Base-by-base conservation (phyloP, 2,888 invertebrate genomes). In the Leuctra nigra region DNA sequence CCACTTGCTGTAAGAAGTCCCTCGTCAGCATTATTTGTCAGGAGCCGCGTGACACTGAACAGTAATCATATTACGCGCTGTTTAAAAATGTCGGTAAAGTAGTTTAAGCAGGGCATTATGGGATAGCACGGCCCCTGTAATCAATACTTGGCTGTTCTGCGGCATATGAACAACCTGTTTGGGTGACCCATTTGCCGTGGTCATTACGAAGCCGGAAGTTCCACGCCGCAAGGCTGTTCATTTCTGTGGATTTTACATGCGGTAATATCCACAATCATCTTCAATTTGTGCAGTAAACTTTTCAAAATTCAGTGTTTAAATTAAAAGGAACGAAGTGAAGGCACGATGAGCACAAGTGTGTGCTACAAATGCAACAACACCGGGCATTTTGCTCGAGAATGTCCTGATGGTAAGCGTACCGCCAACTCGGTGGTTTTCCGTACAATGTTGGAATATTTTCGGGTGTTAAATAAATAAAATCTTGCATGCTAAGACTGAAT, bases 331-430 rank as follows among this genome's bases (percentile, higher is more conserved):
- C 6, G 11, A 29, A 29, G 6, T 29, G 6, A n/a, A n/a, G 29
- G 11, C 18, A 44, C 20, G 11, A 87, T 87, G 87, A 87, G 87
- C 84, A 84, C 87, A 70, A 86, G 84, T 75, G 84, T 86, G 70
- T 93, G 92, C 77, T 93, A 91, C 78, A 91, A 91, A 77, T 93
- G 92, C 75, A 91, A 89, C 77, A 85, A 90, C 72, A 85, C 87
- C 70, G 95, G 95, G 66, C 95, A 95, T 75, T 90, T 92, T 73
- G 93, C 94, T 70, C 84, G 94, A 66, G 95, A 95, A 75, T 95
- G 96, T 75, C 86, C 87, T 67, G 82, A 84, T 72, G 81, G 82
- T 59, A 78, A 77, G 57, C 11, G 6, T 29, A n/a, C n/a, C n/a
- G n/a, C n/a, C n/a, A n/a, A n/a, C n/a, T n/a, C n/a, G n/a, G n/a